Conservation (phyloP, 1,140 invertebrate species). For the Camponotus vicinus region DNA sequence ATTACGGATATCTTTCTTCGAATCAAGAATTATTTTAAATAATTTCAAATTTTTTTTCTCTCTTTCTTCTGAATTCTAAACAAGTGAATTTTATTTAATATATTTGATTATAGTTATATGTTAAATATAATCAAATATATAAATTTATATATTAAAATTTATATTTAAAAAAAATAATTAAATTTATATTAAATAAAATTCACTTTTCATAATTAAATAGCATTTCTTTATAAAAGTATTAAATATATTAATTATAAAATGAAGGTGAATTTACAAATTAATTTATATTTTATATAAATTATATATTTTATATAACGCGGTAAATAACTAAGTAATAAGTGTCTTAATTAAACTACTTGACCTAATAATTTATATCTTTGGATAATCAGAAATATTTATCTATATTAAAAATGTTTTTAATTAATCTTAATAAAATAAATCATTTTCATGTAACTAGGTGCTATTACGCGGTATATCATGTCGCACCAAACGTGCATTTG, state of each 20-base stretch:
- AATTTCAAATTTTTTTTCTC: not conserved
- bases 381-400: not conserved
- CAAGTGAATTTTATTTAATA: not conserved
- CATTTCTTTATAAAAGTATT: not conserved
- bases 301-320: too few species aligned
- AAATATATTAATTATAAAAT: too few species aligned
- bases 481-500: not conserved
- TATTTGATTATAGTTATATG: not conserved
- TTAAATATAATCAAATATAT: too few species aligned
- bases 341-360: not conserved
- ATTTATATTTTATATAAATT: not conserved
- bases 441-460: not conserved
- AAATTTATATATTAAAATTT: too few species aligned
- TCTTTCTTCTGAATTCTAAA: not conserved
- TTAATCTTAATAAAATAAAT: constrained; percentile 28
- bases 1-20: not conserved
- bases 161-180: too few species aligned
- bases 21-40: not conserved
- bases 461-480: not conserved
- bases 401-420: not conserved
- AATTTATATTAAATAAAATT: too few species aligned
- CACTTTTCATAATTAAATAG: too few species aligned
- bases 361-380: not conserved
- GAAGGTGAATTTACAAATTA: too few species aligned
- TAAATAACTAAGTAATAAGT: not conserved